A percentile compares a stretch with the other conserved stretches of the same genome.
Conservation (phyloP, 2,113 vertebrate species). For the Neolamprologus devosi region DNA sequence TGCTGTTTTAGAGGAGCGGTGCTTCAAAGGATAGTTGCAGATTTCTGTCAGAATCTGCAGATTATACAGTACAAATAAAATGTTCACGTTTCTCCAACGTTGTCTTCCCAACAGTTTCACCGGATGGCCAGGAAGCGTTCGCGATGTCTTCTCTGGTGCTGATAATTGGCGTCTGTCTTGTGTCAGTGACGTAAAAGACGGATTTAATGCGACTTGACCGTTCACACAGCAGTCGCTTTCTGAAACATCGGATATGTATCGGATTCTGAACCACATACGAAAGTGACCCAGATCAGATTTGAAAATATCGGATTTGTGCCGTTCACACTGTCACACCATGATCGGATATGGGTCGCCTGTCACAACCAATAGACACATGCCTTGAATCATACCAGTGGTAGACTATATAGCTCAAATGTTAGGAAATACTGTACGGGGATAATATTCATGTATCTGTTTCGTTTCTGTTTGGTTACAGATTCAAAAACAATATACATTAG, state of each 20-base stretch:
- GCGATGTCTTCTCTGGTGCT: rapidly evolving
- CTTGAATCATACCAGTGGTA: neutral
- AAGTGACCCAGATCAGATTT: too few relatives aligned
- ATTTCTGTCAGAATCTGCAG: too few relatives aligned
- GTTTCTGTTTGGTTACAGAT: neutral
- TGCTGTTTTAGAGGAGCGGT: too few relatives aligned
- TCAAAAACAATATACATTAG: neutral
- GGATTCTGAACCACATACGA: rapidly evolving
- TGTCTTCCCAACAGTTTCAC: too few relatives aligned
- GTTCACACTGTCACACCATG: too few relatives aligned
- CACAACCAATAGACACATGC: neutral
- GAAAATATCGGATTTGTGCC: too few relatives aligned
- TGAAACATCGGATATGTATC: rapidly evolving
- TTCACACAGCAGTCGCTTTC: rapidly evolving
- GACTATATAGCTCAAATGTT: neutral
- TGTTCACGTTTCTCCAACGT: too few relatives aligned
- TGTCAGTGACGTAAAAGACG: too few relatives aligned
- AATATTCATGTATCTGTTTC: neutral
- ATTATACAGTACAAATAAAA: too few relatives aligned
- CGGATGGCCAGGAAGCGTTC: rapidly evolving
- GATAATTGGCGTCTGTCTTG: rapidly evolving
- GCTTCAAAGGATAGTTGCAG: too few relatives aligned
- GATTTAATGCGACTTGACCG: rapidly evolving
- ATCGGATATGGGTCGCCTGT: neutral
- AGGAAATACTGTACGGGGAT: neutral